Conservation (phyloP, 2,888 invertebrate species). For the Meghimatium bilineatum region DNA sequence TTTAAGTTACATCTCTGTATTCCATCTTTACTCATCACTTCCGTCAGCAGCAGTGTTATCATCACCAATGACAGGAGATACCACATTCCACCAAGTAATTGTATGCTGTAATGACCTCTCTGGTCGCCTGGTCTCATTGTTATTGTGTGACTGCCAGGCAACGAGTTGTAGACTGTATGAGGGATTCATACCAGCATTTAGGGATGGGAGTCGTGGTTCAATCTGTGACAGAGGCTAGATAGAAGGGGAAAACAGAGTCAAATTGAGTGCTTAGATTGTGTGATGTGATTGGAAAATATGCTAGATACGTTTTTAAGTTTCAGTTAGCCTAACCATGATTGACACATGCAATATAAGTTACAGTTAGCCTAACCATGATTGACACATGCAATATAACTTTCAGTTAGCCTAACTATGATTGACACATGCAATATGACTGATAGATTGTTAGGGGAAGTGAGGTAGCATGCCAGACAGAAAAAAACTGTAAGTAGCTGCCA, state of each 20-base stretch:
- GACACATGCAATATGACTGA: too few species aligned
- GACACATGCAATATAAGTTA: too few species aligned
- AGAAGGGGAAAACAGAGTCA: background rate
- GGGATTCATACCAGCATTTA: constrained; percentile 13
- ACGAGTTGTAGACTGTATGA: background rate
- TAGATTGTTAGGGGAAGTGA: too few species aligned
- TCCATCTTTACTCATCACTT: constrained; percentile 23
- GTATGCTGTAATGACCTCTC: background rate
- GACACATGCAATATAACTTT: too few species aligned
- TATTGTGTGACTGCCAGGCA: background rate
- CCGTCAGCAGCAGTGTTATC: constrained; percentile 12
- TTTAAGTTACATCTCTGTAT: background rate
- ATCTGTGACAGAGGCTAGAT: background rate
- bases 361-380: too few species aligned
- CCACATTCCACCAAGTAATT: constrained; percentile 23
- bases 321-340: too few species aligned
- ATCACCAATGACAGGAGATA: constrained; percentile 14
- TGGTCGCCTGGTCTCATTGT: background rate
- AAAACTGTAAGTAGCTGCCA: too few species aligned
- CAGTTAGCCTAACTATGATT: too few species aligned
- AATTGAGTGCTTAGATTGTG: too few species aligned
- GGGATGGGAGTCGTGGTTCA: background rate
- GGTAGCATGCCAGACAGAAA: too few species aligned
- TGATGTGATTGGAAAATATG: background rate
- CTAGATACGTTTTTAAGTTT: too few species aligned